Percentiles rank a stretch among this genome's conserved stretches.
Evolutionary conservation across 2,888 invertebrate genomes (phyloP).

Genomic region (Tanytarsus gracilentus): DNA sequence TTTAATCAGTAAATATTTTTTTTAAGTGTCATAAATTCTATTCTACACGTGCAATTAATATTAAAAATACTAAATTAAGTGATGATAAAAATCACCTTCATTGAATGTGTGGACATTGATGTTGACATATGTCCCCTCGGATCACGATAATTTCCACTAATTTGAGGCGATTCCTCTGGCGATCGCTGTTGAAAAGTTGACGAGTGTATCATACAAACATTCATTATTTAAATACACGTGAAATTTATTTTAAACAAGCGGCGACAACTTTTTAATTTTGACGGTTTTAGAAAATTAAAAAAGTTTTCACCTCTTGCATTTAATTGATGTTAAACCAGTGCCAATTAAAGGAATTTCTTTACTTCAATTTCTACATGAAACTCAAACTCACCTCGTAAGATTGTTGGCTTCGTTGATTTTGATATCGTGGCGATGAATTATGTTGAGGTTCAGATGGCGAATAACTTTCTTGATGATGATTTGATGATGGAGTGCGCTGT

Average conservation of each 20-base stretch:
- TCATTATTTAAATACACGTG: not conserved
- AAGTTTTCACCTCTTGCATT: not conserved
- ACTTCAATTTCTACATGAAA: not conserved
- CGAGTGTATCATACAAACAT: not conserved
- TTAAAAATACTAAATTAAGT: not conserved
- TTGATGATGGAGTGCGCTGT: slow-evolving; percentile 34
- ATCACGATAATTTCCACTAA: slow-evolving; percentile 42
- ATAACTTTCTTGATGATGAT: slow-evolving; percentile 32
- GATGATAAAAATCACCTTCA: slow-evolving; percentile 49
- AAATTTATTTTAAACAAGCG: not conserved
- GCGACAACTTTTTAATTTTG: not conserved
- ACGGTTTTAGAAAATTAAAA: not conserved
- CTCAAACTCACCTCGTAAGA: slow-evolving; percentile 36
- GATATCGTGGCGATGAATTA: slow-evolving; percentile 38
- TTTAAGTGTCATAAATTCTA: not conserved
- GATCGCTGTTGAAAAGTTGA: slow-evolving; percentile 38
- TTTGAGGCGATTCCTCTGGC: slow-evolving; percentile 42
- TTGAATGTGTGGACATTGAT: slow-evolving; percentile 61
- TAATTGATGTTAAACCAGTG: not conserved
- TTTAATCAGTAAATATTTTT: not conserved
- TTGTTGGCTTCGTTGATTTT: slow-evolving; percentile 41
- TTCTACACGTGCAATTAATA: not conserved
- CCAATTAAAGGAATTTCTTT: not conserved
- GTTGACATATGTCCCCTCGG: slow-evolving; percentile 51
- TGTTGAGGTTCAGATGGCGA: slow-evolving; percentile 38